These are phyloP conservation scores for Polyploca ridens DNA, from an alignment of 2,888 invertebrate genomes.

Conservation along the genomic window DNA sequence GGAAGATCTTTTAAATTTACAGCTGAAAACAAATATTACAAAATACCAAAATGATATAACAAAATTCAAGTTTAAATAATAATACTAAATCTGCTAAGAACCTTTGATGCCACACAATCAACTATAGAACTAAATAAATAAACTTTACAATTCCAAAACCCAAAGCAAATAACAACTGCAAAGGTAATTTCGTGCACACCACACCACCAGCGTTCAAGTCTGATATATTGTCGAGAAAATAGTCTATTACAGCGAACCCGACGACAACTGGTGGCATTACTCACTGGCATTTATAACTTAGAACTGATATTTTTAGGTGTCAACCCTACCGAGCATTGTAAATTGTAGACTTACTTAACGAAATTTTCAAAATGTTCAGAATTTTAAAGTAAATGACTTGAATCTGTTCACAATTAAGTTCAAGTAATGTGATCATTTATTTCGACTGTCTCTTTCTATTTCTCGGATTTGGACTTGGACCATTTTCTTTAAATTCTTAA, in stretches of 20 bases:
- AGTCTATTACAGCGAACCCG: conserved; percentile 5
- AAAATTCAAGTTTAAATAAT: no score
- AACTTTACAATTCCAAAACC: neutral
- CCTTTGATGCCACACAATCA: neutral
- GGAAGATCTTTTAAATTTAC: no score
- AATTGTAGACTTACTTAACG: neutral
- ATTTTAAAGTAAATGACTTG: neutral
- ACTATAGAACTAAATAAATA: neutral
- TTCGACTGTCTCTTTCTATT: neutral
- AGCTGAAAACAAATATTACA: no score
- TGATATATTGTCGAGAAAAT: conserved; percentile 10
- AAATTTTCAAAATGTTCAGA: neutral
- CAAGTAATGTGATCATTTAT: neutral
- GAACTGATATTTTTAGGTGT: conserved; percentile 10
- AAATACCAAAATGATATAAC: no score
- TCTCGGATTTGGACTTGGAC: no score
- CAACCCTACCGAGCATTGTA: neutral
- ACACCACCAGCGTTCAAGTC: conserved; percentile 2
- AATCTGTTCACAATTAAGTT: neutral
- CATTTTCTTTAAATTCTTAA: no score
- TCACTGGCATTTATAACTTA: conserved; percentile 1
- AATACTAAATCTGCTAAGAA: neutral
- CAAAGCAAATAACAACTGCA: neutral
- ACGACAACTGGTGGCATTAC: neutral
- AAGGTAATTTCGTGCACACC: neutral